These are phyloP conservation scores for Andrena marginata DNA, from an alignment of 2,888 invertebrate species.

Conservation along the genomic window DNA sequence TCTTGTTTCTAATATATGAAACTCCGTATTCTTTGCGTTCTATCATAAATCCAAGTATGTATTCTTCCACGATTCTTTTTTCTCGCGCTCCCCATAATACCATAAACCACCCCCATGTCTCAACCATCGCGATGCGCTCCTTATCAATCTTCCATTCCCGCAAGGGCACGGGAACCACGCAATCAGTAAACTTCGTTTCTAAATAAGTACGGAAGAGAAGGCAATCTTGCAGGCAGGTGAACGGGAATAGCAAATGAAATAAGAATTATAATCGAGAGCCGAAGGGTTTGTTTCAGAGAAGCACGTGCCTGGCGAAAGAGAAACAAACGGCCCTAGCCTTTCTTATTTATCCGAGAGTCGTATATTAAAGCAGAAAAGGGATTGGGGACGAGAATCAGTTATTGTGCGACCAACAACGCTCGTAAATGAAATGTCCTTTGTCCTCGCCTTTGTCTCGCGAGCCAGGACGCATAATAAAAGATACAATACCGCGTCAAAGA, in stretches of 20 bases:
- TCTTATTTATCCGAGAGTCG: not conserved
- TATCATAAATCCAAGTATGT: too few species aligned
- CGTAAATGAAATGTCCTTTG: conserved; percentile 17
- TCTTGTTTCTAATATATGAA: too few species aligned
- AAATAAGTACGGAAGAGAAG: not conserved
- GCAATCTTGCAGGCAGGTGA: not conserved
- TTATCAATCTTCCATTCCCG: too few species aligned
- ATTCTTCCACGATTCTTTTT: too few species aligned
- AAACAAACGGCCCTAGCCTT: not conserved
- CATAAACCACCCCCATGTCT: too few species aligned
- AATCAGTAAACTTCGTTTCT: too few species aligned
- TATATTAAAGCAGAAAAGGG: conserved; percentile 9
- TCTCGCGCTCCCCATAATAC: too few species aligned
- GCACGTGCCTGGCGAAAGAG: not conserved
- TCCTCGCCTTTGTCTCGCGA: not conserved
- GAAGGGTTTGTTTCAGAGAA: not conserved
- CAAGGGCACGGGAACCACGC: too few species aligned
- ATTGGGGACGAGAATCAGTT: not conserved
- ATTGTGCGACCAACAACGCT: not conserved
- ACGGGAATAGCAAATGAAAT: not conserved
- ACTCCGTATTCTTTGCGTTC: too few species aligned
- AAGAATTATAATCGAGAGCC: not conserved
- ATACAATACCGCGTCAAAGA: conserved; percentile 19
- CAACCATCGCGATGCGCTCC: too few species aligned
- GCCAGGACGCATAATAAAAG: conserved; percentile 10